Percentiles rank a stretch among this genome's conserved stretches.
Evolutionary conservation across 2,797 vertebrate genomes (phyloP).

Genomic region (Cirrhinus mrigala): DNA sequence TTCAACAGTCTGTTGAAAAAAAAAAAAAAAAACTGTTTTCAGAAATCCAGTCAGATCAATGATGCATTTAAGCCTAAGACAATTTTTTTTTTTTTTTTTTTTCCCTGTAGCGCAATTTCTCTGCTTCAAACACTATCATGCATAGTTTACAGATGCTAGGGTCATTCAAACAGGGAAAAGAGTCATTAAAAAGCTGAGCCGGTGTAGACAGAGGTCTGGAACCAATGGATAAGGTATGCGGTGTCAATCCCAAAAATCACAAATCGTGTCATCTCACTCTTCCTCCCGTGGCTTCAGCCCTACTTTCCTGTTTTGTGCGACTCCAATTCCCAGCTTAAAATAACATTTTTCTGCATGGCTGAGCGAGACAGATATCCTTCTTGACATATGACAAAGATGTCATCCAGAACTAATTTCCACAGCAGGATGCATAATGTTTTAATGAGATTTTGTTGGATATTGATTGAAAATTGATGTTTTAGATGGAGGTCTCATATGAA

Average conservation of each 20-base stretch:
- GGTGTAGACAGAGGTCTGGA: conserved; percentile 20
- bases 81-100: conserved; percentile 43
- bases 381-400: conserved; percentile 76
- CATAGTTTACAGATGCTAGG: conserved; percentile 33
- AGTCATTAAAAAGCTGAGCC: conserved; percentile 18
- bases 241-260: conserved; percentile 32
- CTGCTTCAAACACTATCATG: conserved; percentile 21
- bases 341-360: conserved; percentile 79
- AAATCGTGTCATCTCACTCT: conserved; percentile 21
- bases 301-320: conserved; percentile 37
- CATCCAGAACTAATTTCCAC: conserved; percentile 78
- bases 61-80: conserved; percentile 39
- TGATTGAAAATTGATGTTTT: conserved; percentile 78
- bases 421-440: conserved; percentile 73
- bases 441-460: conserved; percentile 83
- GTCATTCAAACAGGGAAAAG: conserved; percentile 34
- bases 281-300: conserved; percentile 49
- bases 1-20: background rate
- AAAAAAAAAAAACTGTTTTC: background rate
- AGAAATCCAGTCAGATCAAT: conserved; percentile 5
- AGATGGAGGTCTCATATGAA: conserved; percentile 65
- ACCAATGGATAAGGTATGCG: conserved; percentile 9
- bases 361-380: conserved; percentile 72
- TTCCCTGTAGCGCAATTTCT: background rate
- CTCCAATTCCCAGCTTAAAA: conserved; percentile 76